Evolutionary conservation across 1,140 invertebrate species (phyloP).

Genomic region (Lethocerus indicus): DNA sequence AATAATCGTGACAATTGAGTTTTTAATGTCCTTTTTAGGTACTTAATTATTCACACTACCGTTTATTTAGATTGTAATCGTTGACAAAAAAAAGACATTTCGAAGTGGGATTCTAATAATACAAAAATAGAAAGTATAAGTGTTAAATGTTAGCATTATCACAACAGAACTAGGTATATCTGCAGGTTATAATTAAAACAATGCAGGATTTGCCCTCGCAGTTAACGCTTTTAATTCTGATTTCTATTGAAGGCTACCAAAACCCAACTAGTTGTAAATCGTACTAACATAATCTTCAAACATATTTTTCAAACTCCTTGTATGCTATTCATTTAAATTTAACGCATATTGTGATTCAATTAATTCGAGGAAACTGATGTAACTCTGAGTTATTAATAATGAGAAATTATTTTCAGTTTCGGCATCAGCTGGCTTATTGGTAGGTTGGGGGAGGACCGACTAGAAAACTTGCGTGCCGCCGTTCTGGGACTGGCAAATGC

Average conservation of each 20-base stretch:
- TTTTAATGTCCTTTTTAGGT: too few species aligned
- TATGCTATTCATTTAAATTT: neutral
- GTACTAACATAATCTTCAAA: neutral
- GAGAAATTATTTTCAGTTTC: conserved; percentile 29
- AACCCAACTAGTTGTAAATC: neutral
- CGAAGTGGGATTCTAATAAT: too few species aligned
- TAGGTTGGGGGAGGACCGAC: conserved; percentile 22
- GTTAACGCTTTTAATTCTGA: too few species aligned
- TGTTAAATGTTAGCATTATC: too few species aligned
- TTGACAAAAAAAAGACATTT: too few species aligned
- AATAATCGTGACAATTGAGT: too few species aligned
- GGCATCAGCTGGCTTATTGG: conserved; percentile 40
- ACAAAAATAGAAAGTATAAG: too few species aligned
- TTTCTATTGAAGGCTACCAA: neutral
- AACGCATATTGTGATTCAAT: neutral
- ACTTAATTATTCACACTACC: too few species aligned
- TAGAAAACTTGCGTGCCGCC: conserved; percentile 35
- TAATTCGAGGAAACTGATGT: neutral
- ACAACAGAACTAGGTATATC: too few species aligned
- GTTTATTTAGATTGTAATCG: too few species aligned
- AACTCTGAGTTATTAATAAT: neutral
- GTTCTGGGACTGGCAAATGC: conserved; percentile 41
- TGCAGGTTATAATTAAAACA: too few species aligned
- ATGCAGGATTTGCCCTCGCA: too few species aligned
- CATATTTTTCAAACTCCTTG: neutral